phyloP scores from a whole-genome alignment of 1,140 invertebrate genomes.

The Meloidogyne hapla region DNA sequence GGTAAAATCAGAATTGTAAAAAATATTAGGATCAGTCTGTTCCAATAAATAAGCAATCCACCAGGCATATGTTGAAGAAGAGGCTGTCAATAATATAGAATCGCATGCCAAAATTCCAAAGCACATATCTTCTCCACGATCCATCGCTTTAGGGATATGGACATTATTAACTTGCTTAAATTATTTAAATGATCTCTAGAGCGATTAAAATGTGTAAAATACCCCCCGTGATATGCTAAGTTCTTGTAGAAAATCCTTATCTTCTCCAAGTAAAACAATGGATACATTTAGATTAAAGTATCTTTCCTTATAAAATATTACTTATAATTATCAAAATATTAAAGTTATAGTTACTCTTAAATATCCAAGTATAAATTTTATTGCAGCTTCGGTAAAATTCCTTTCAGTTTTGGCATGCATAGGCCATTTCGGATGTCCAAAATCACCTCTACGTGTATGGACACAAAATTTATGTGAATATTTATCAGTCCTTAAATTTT shows the following conservation, averaged over 20 bases:
- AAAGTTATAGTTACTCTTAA: background rate
- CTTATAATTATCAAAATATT: background rate
- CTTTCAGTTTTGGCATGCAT: background rate
- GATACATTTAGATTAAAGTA: background rate
- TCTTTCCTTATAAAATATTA: background rate
- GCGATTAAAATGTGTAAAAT: background rate
- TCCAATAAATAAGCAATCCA: constrained; percentile 41
- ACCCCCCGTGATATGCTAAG: background rate
- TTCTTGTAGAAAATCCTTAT: background rate
- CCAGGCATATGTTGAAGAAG: constrained; percentile 34
- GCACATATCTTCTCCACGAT: constrained; percentile 32
- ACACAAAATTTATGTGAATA: background rate
- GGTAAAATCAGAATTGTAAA: background rate
- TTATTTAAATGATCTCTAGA: background rate
- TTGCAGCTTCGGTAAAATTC: background rate
- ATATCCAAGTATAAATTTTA: background rate
- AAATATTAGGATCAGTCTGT: background rate
- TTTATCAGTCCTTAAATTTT: background rate
- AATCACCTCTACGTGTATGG: background rate
- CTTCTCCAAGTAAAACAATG: background rate
- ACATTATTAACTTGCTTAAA: constrained; percentile 13
- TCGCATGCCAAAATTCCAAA: constrained; percentile 28
- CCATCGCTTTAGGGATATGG: constrained; percentile 19
- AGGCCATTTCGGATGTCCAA: background rate
- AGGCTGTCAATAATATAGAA: constrained; percentile 30